phyloP scores from a whole-genome alignment of 1,140 invertebrate species.

The Heliothis subflexa region DNA sequence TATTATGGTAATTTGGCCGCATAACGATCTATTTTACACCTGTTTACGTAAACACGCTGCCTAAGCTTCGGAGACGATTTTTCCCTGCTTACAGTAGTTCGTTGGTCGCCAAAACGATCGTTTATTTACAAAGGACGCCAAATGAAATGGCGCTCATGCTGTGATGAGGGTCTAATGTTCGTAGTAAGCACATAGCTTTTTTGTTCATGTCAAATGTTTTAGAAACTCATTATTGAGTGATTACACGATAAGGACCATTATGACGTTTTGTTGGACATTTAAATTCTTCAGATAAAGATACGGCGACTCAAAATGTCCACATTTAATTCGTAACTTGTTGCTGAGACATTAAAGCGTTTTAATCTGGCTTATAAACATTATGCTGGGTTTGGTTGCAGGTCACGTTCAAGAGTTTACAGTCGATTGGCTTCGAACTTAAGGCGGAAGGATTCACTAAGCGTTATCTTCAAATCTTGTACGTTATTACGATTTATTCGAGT shows the following conservation, averaged over 20 bases:
- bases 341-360: slow-evolving; percentile 26
- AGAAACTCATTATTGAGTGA: slow-evolving; percentile 46
- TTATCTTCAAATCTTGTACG: slow-evolving; percentile 36
- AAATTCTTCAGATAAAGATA: slow-evolving; percentile 6
- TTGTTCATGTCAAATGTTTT: slow-evolving; percentile 38
- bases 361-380: slow-evolving; percentile 24
- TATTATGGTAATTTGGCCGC: slow-evolving; percentile 79
- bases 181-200: slow-evolving; percentile 23
- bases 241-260: slow-evolving; percentile 35
- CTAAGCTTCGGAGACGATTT: slow-evolving; percentile 70
- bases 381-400: slow-evolving; percentile 13
- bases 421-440: slow-evolving; percentile 33
- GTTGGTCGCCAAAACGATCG: slow-evolving; percentile 52
- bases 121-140: slow-evolving; percentile 47
- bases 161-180: slow-evolving; percentile 49
- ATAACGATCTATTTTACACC: slow-evolving; percentile 80
- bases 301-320: background rate
- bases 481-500: slow-evolving; percentile 39
- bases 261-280: slow-evolving; percentile 29
- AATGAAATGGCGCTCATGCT: slow-evolving; percentile 40
- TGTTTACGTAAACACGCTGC: slow-evolving; percentile 76
- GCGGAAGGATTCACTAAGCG: slow-evolving; percentile 39
- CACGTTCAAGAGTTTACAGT: slow-evolving; percentile 35
- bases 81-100: slow-evolving; percentile 52
- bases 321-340: slow-evolving; percentile 42